phyloP scores from a whole-genome alignment of 2,797 vertebrate genomes.

The Mormyrus proboscirostris region DNA sequence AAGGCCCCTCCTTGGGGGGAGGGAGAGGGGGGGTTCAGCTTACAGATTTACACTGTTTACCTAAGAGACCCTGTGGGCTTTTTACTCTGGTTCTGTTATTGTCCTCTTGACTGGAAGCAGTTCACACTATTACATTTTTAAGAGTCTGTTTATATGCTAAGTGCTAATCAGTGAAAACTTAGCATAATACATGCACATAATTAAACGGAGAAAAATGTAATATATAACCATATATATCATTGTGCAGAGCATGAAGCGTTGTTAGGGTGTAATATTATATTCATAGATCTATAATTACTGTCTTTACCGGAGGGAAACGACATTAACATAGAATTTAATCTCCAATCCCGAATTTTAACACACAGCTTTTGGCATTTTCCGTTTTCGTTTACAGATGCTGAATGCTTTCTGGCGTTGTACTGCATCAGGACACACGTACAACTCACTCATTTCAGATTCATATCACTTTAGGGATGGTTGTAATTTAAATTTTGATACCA shows the following conservation, averaged over 20 bases:
- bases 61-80: conserved; percentile 1
- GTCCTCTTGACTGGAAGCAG: neutral
- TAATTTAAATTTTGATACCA: neutral
- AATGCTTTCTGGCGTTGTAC: neutral
- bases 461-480: neutral
- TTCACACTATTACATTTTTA: neutral
- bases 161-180: conserved; percentile 1
- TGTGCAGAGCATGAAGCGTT: neutral
- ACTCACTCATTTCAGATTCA: neutral
- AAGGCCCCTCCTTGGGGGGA: neutral
- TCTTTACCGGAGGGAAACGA: conserved; percentile 33
- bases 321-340: neutral
- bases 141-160: conserved; percentile 1
- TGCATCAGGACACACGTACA: neutral
- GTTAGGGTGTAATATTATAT: neutral
- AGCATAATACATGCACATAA: neutral
- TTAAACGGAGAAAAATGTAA: neutral
- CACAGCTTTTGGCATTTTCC: neutral
- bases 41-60: conserved; percentile 9
- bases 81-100: neutral
- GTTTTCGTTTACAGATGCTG: neutral
- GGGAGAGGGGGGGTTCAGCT: neutral
- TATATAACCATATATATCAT: neutral
- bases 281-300: conserved; percentile 33
- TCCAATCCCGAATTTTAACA: neutral